phyloP scores from a whole-genome alignment of 1,140 invertebrate genomes.

The Drosophila neocordata region DNA sequence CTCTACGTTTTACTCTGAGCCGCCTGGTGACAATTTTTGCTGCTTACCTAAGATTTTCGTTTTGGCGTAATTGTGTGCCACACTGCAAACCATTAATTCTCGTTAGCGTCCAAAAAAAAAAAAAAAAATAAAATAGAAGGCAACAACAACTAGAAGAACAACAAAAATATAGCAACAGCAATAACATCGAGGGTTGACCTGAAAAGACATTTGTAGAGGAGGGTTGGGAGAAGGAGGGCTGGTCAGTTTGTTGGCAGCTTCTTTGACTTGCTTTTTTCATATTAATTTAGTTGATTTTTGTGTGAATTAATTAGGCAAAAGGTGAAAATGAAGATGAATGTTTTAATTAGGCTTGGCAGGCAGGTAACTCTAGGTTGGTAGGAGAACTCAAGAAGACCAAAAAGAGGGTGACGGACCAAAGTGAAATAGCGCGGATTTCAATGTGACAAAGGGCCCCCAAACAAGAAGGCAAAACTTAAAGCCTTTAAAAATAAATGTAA shows the following conservation, averaged over 20 bases:
- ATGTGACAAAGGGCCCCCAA: conserved; percentile 54
- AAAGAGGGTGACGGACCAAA: conserved; percentile 3
- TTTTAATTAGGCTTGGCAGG: conserved; percentile 75
- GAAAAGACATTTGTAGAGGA: background rate
- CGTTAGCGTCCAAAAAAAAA: conserved; percentile 73
- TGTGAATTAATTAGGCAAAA: conserved; percentile 82
- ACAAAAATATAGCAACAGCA: conserved; percentile 31
- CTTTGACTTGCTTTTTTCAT: conserved; percentile 78
- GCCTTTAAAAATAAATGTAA: conserved; percentile 54
- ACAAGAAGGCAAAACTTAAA: conserved; percentile 47
- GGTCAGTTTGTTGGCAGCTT: conserved; percentile 75
- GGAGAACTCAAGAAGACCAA: background rate
- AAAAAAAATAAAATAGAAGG: background rate
- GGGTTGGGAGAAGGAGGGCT: conserved; percentile 22
- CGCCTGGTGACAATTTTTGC: conserved; percentile 74
- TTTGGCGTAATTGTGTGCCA: conserved; percentile 82
- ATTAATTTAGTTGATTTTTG: conserved; percentile 82
- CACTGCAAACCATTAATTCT: conserved; percentile 83
- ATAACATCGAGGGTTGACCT: conserved; percentile 36
- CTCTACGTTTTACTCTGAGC: conserved; percentile 56
- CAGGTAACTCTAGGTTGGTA: conserved; percentile 13
- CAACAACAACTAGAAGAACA: conserved; percentile 39
- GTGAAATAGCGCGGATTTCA: conserved; percentile 69
- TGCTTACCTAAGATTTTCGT: conserved; percentile 79
- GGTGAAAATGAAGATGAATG: conserved; percentile 83